These are phyloP conservation scores for Ascaphus truei DNA, from an alignment of 2,113 vertebrate species.

Conservation along the genomic window DNA sequence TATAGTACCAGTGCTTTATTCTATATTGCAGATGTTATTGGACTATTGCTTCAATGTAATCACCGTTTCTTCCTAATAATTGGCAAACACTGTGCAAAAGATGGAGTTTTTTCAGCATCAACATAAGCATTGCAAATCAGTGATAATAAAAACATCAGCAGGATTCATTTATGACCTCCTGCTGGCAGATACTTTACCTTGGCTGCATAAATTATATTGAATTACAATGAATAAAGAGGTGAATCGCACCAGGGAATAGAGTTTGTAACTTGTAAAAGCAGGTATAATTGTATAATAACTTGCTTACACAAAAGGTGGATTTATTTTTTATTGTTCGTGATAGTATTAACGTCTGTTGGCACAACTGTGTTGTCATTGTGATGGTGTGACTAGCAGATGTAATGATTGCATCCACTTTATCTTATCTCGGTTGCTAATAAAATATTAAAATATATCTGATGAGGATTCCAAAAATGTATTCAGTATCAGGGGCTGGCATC, in stretches of 20 bases:
- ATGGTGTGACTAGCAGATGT: background rate
- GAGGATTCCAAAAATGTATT: too few relatives aligned
- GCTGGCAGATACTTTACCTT: constrained; percentile 49
- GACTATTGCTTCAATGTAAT: background rate
- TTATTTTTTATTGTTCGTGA: constrained; percentile 41
- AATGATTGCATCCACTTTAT: too few relatives aligned
- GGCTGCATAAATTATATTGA: constrained; percentile 54
- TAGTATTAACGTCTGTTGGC: constrained; percentile 43
- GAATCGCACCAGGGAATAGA: constrained; percentile 47
- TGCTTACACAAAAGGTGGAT: constrained; percentile 38
- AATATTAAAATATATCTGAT: too few relatives aligned
- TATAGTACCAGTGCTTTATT: constrained; percentile 17
- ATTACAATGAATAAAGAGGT: constrained; percentile 57
- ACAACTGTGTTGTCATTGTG: constrained; percentile 1
- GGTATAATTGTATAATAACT: constrained; percentile 53
- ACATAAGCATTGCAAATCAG: constrained; percentile 47
- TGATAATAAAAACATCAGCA: constrained; percentile 57
- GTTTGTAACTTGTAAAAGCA: constrained; percentile 54
- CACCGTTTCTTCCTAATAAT: background rate
- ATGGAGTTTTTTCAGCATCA: constrained; percentile 42
- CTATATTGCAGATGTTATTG: background rate
- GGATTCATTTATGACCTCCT: constrained; percentile 55
- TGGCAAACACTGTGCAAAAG: constrained; percentile 31
- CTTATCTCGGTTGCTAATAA: too few relatives aligned
- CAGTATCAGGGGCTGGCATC: too few relatives aligned